phyloP scores from a whole-genome alignment of 2,888 invertebrate species.

The Ellobium chinense region DNA sequence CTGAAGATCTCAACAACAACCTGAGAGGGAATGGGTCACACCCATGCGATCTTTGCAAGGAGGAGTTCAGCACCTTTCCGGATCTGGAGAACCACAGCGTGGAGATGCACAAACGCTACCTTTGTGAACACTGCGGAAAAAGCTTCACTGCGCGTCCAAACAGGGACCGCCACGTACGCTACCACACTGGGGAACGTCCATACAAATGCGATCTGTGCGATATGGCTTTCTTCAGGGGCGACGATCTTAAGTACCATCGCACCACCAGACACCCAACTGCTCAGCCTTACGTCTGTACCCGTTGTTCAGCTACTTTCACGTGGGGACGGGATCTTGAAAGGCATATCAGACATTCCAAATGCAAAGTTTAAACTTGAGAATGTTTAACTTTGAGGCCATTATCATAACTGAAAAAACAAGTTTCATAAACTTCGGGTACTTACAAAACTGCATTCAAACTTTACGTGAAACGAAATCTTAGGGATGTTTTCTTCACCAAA shows the following conservation, averaged over 20 bases:
- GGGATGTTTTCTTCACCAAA: too few species aligned
- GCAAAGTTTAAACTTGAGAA: conserved; percentile 3
- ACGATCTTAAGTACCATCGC: conserved; percentile 72
- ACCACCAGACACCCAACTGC: conserved; percentile 68
- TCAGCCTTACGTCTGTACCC: conserved; percentile 60
- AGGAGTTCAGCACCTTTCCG: conserved; percentile 63
- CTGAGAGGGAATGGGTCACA: not conserved
- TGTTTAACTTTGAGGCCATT: too few species aligned
- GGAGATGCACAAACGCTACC: conserved; percentile 69
- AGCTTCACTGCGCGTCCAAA: conserved; percentile 77
- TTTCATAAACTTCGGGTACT: too few species aligned
- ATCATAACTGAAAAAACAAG: too few species aligned
- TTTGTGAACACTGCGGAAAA: conserved; percentile 75
- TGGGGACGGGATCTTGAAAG: conserved; percentile 66
- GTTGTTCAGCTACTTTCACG: conserved; percentile 61
- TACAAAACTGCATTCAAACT: too few species aligned
- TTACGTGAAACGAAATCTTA: too few species aligned
- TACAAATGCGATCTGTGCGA: conserved; percentile 70
- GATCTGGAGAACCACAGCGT: conserved; percentile 72
- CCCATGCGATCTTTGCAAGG: conserved; percentile 55
- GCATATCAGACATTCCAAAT: conserved; percentile 54
- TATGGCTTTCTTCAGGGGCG: conserved; percentile 67
- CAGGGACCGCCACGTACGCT: conserved; percentile 75
- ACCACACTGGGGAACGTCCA: conserved; percentile 76
- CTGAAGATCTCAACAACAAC: not conserved